A percentile compares a stretch with the other conserved stretches of the same genome.
phyloP scores from a whole-genome alignment of 2,888 invertebrate genomes.

The Teleogryllus oceanicus region DNA sequence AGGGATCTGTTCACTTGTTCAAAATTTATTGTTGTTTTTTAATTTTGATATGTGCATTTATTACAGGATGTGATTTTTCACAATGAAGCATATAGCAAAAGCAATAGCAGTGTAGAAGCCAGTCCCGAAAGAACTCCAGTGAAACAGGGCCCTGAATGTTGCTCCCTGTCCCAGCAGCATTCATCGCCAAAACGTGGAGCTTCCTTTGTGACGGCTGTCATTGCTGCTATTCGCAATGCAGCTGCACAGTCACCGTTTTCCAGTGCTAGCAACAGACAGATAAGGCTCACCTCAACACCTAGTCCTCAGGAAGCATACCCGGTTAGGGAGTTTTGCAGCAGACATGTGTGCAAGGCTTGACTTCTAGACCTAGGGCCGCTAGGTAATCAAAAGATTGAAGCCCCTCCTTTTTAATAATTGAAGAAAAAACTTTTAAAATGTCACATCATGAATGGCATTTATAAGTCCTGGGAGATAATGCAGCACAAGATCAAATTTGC shows the following conservation, averaged over 20 bases:
- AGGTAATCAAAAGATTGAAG: no score
- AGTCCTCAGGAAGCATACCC: no score
- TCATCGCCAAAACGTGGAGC: constrained; percentile 61
- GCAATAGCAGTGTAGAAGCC: constrained; percentile 66
- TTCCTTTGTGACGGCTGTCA: constrained; percentile 65
- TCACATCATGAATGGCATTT: no score
- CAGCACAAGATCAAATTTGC: no score
- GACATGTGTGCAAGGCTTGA: neutral
- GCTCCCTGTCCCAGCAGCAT: constrained; percentile 37
- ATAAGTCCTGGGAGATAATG: no score
- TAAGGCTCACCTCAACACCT: no score
- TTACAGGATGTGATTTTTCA: constrained; percentile 70
- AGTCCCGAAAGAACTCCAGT: constrained; percentile 54
- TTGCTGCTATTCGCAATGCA: constrained; percentile 60
- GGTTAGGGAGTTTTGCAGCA: constrained; percentile 26
- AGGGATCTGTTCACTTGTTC: no score
- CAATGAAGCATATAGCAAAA: constrained; percentile 72
- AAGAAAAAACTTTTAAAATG: no score
- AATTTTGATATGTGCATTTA: constrained; percentile 20
- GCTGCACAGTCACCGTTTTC: constrained; percentile 43
- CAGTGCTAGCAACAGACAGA: constrained; percentile 34
- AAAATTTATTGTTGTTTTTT: no score
- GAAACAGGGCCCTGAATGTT: neutral
- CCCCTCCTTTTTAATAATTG: no score
- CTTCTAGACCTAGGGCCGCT: no score